Evolutionary conservation across 2,888 invertebrate species (phyloP).

Genomic region (Eustalomyia histrio): DNA sequence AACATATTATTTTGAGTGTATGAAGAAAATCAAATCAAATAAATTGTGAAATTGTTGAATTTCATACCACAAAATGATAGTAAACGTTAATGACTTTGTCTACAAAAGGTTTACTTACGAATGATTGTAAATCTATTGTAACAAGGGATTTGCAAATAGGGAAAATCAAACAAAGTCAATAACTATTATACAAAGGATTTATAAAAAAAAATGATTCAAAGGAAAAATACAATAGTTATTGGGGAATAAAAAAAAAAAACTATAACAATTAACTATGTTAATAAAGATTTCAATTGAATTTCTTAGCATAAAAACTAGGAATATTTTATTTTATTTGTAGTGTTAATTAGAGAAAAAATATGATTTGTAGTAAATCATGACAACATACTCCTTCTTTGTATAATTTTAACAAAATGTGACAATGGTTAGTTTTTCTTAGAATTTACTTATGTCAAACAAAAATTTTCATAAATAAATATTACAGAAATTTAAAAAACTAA

Average conservation of each 20-base stretch:
- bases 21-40: constrained; percentile 20
- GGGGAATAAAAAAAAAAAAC: neutral
- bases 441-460: neutral
- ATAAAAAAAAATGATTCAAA: neutral
- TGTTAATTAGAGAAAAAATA: constrained; percentile 19
- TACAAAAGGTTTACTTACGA: too few relatives aligned
- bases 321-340: constrained; percentile 31
- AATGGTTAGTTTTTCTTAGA: constrained; percentile 2
- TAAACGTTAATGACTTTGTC: constrained; percentile 22
- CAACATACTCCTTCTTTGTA: neutral
- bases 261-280: constrained; percentile 1
- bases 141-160: constrained; percentile 38
- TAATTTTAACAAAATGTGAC: neutral
- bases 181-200: neutral
- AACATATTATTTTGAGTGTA: too few relatives aligned
- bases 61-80: constrained; percentile 6
- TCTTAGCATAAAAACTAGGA: constrained; percentile 12
- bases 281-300: constrained; percentile 2
- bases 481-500: constrained; percentile 50
- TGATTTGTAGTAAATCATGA: neutral
- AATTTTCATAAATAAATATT: constrained; percentile 58
- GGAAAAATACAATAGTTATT: neutral
- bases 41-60: constrained; percentile 16
- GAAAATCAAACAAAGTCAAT: constrained; percentile 47
- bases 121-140: neutral